phyloP scores from a whole-genome alignment of 2,113 vertebrate genomes.

The Argyrosomus japonicus region DNA sequence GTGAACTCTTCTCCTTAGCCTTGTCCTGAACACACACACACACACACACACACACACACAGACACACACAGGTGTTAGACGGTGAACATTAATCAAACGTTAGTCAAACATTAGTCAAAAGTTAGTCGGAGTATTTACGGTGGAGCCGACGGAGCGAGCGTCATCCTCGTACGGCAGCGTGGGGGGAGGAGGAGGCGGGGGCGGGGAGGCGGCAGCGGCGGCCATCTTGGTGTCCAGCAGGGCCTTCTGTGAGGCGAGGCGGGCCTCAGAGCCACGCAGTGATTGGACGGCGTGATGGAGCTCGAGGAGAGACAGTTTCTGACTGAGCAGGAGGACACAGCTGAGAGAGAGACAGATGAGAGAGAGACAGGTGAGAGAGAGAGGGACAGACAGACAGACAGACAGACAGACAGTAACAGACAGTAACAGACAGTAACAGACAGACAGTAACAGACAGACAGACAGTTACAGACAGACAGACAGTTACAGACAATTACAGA shows the following conservation, averaged over 20 bases:
- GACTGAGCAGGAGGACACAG: conserved; percentile 86
- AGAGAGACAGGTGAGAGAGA: not conserved
- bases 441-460: not conserved
- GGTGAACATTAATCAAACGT: too few species aligned
- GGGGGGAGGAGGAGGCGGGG: conserved; percentile 91
- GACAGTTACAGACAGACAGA: not conserved
- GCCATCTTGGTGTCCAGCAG: conserved; percentile 91
- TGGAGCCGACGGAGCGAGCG: conserved; percentile 93
- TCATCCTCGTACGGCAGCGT: conserved; percentile 96
- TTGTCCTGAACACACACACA: conserved; percentile 87
- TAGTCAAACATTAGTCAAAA: not conserved
- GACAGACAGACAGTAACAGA: not conserved
- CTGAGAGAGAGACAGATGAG: conserved; percentile 32
- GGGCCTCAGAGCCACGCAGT: conserved; percentile 90
- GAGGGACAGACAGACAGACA: too few species aligned
- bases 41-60: not conserved
- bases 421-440: not conserved
- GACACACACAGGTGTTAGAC: not conserved
- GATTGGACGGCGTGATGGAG: conserved; percentile 93
- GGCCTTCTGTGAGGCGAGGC: conserved; percentile 92
- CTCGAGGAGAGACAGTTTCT: conserved; percentile 93
- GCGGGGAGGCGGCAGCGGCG: conserved; percentile 83
- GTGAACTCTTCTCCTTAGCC: conserved; percentile 91
- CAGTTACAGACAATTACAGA: too few species aligned
- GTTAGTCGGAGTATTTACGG: conserved; percentile 78